Percentiles rank a stretch among this genome's conserved stretches.
These are phyloP conservation scores for Chlorops oryzae DNA, from an alignment of 1,140 invertebrate genomes.

Conservation along the genomic window DNA sequence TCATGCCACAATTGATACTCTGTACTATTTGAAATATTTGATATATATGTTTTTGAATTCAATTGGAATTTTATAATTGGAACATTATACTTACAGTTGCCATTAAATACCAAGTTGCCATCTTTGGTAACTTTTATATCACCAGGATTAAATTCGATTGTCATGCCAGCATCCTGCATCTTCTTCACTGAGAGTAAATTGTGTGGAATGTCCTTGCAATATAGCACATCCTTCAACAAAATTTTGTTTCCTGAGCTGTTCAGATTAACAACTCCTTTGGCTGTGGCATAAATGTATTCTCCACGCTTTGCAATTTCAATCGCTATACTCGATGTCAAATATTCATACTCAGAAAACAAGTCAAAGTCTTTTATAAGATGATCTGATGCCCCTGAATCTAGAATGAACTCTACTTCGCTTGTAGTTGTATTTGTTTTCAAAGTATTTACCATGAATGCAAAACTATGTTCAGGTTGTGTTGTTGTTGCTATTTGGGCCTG, in stretches of 20 bases:
- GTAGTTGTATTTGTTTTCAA: not conserved
- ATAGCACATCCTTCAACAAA: conserved; percentile 14
- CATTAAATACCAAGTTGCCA: conserved; percentile 13
- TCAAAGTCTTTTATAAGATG: conserved; percentile 32
- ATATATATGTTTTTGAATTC: conserved; percentile 18
- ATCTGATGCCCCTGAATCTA: conserved; percentile 43
- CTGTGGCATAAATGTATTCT: conserved; percentile 18
- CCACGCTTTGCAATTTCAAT: conserved; percentile 18
- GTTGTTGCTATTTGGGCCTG: conserved; percentile 10
- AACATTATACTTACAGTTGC: conserved; percentile 14
- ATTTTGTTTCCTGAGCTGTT: conserved; percentile 11
- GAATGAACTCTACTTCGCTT: conserved; percentile 22
- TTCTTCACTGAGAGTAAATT: conserved; percentile 18
- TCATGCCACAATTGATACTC: conserved; percentile 42
- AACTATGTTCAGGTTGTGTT: conserved; percentile 4
- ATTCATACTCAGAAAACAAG: conserved; percentile 22
- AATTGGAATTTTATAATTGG: conserved; percentile 17
- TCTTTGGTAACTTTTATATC: conserved; percentile 21
- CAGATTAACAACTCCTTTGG: conserved; percentile 11
- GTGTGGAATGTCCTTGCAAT: conserved; percentile 14
- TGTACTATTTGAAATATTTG: conserved; percentile 15
- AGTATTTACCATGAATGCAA: conserved; percentile 16
- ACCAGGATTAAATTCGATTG: conserved; percentile 19
- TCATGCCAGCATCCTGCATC: conserved; percentile 15
- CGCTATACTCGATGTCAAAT: conserved; percentile 3